Evolutionary conservation across 2,888 invertebrate genomes (phyloP).

Genomic region (Helobdella robusta): DNA sequence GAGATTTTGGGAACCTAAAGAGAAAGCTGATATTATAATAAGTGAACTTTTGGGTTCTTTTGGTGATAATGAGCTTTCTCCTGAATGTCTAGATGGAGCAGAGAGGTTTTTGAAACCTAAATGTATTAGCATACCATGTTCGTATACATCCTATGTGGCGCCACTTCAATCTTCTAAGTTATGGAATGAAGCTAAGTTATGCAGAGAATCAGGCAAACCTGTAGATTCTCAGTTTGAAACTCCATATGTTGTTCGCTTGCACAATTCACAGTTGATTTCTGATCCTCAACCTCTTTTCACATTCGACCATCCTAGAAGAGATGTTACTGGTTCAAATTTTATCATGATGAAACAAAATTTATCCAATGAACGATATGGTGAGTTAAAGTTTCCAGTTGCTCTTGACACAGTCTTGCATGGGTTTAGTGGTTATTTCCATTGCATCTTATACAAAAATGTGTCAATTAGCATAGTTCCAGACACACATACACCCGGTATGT

Average conservation of each 20-base stretch:
- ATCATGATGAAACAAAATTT: constrained; percentile 48
- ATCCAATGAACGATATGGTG: constrained; percentile 67
- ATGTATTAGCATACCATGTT: constrained; percentile 80
- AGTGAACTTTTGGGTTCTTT: constrained; percentile 94
- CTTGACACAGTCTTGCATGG: constrained; percentile 79
- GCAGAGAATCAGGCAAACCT: constrained; percentile 32
- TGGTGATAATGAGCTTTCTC: constrained; percentile 95
- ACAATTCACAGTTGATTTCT: constrained; percentile 71
- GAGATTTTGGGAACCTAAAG: constrained; percentile 51
- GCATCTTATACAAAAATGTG: constrained; percentile 72
- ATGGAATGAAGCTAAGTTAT: constrained; percentile 45
- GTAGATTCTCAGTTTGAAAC: constrained; percentile 60
- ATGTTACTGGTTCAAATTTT: constrained; percentile 52
- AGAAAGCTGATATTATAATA: constrained; percentile 84
- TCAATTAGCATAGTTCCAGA: constrained; percentile 78
- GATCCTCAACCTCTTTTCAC: constrained; percentile 68
- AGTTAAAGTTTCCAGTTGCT: constrained; percentile 60
- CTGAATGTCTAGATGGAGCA: constrained; percentile 92
- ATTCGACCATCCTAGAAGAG: constrained; percentile 68
- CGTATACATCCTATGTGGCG: constrained; percentile 79
- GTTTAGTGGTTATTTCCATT: constrained; percentile 89
- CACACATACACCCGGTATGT: constrained; percentile 81
- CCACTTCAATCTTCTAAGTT: constrained; percentile 85
- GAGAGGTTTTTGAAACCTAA: constrained; percentile 63
- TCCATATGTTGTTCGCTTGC: constrained; percentile 83